Conservation (phyloP, 2,797 vertebrate genomes). For the Agapornis canus region DNA sequence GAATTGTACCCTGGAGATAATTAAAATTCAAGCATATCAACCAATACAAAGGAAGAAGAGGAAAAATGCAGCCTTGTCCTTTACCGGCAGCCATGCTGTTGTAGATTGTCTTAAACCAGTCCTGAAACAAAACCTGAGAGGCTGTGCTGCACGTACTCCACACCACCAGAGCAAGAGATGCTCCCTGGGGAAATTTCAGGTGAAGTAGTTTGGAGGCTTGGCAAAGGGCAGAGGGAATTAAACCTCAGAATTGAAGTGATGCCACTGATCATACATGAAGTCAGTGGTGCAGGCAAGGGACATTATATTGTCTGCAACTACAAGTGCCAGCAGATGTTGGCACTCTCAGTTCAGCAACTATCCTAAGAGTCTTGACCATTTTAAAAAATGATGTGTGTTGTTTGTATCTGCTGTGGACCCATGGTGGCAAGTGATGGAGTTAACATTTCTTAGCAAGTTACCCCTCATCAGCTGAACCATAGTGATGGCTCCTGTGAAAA, state of each 20-base stretch:
- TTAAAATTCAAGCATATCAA: background rate
- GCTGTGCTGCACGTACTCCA: background rate
- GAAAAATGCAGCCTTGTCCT: background rate
- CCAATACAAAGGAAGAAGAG: background rate
- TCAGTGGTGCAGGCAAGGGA: background rate
- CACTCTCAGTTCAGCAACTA: background rate
- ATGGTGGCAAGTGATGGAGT: background rate
- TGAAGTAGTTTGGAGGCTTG: background rate
- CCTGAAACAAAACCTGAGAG: background rate
- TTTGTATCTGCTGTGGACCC: background rate
- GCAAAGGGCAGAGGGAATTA: background rate
- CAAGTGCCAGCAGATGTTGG: background rate
- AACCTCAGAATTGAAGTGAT: background rate
- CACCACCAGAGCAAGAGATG: background rate
- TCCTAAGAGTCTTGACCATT: background rate
- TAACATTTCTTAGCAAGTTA: background rate
- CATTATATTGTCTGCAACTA: background rate
- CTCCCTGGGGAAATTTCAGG: background rate
- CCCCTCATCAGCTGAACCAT: background rate
- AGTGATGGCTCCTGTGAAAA: background rate
- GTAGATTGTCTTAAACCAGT: background rate
- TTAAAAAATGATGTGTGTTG: background rate
- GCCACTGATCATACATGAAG: background rate
- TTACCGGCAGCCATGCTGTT: background rate
- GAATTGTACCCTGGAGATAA: background rate